Conservation (phyloP, 1,140 invertebrate species). For the Trichomalopsis sarcophagae region DNA sequence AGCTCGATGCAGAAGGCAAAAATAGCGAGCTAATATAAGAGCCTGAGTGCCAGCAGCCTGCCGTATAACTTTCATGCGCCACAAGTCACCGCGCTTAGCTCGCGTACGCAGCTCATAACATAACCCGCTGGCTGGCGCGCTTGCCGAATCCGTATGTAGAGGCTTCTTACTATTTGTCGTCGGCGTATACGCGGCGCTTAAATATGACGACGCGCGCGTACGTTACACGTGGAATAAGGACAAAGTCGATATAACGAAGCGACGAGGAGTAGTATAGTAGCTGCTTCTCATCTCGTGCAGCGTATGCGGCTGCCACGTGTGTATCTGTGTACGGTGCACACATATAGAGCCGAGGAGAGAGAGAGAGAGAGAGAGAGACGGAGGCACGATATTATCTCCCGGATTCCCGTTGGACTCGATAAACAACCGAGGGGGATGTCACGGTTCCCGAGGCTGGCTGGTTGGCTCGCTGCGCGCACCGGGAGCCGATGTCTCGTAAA, state of each 20-base stretch:
- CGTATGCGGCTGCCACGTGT: neutral
- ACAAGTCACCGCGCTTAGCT: neutral
- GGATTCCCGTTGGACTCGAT: constrained; percentile 70
- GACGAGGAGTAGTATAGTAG: neutral
- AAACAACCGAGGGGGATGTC: constrained; percentile 65
- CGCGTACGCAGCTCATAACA: neutral
- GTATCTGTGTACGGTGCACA: neutral
- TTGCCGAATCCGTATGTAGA: constrained; percentile 10
- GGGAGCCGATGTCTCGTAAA: constrained; percentile 68
- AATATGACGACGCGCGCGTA: constrained; percentile 14
- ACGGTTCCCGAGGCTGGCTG: constrained; percentile 45
- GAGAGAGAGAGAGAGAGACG: neutral
- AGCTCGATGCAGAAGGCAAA: neutral
- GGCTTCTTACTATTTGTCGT: constrained; percentile 29
- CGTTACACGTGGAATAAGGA: constrained; percentile 52
- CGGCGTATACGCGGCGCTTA: neutral
- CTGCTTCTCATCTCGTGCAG: constrained; percentile 58
- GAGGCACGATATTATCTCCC: constrained; percentile 65
- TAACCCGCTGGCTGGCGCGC: neutral
- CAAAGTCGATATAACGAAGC: constrained; percentile 52
- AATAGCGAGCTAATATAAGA: constrained; percentile 16
- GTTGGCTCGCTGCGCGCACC: constrained; percentile 56
- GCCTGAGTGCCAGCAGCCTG: neutral
- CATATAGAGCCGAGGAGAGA: neutral
- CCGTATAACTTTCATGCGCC: neutral